Percentiles rank a stretch among this genome's conserved stretches.
Evolutionary conservation across 1,140 invertebrate genomes (phyloP).

Genomic region (Meteorus sp.): DNA sequence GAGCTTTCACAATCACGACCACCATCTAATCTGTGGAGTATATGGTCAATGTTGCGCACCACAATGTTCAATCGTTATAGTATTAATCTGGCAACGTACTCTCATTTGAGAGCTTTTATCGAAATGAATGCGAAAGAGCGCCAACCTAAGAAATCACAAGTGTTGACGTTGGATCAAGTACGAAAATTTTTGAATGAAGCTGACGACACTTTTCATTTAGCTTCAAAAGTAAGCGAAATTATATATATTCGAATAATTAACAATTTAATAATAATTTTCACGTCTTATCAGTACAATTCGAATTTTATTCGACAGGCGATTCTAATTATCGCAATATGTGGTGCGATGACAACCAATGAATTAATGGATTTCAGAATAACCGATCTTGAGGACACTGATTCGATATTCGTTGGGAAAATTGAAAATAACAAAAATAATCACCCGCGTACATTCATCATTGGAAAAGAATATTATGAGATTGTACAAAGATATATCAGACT

Average conservation of each 20-base stretch:
- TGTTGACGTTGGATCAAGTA: conserved; percentile 15
- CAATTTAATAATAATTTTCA: background rate
- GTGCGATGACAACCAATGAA: background rate
- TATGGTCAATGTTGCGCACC: conserved; percentile 9
- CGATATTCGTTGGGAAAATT: background rate
- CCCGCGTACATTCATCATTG: background rate
- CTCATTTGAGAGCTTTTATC: background rate
- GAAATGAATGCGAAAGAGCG: background rate
- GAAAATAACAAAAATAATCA: background rate
- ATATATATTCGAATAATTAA: too few species aligned
- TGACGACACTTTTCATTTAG: conserved; percentile 24
- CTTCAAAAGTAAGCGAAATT: conserved; percentile 22
- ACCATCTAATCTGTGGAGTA: conserved; percentile 13
- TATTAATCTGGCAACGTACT: conserved; percentile 3
- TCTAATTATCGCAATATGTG: background rate
- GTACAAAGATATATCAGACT: background rate
- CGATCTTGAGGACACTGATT: background rate
- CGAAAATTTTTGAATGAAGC: conserved; percentile 26
- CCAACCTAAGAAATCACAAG: conserved; percentile 23
- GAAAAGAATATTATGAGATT: background rate
- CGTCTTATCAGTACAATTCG: too few species aligned
- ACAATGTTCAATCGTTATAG: conserved; percentile 10
- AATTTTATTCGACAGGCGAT: background rate
- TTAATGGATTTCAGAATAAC: background rate
- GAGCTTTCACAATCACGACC: conserved; percentile 1